Evolutionary conservation across 2,797 vertebrate species (phyloP).

Genomic region (Poeciliopsis infans): DNA sequence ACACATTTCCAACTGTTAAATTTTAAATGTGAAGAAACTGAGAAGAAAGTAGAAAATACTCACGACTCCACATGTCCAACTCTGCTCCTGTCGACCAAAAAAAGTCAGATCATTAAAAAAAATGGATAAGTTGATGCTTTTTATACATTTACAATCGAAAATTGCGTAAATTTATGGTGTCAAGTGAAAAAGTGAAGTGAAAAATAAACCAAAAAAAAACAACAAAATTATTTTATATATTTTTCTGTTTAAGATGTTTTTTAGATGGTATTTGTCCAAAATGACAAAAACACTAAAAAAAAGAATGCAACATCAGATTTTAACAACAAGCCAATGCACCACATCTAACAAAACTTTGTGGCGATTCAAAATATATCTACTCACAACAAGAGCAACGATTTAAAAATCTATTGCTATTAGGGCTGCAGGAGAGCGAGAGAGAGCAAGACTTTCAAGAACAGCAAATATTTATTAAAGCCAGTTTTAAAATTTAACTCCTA

Average conservation of each 20-base stretch:
- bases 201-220: not conserved
- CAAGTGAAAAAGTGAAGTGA: not conserved
- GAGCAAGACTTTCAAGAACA: no score
- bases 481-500: no score
- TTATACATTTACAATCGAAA: not conserved
- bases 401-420: no score
- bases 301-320: not conserved
- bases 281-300: not conserved
- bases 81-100: slow-evolving; percentile 28
- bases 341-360: not conserved
- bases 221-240: not conserved
- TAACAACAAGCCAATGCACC: not conserved
- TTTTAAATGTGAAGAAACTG: not conserved
- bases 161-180: not conserved
- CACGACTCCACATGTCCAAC: slow-evolving; percentile 38
- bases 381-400: no score
- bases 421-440: no score
- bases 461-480: no score
- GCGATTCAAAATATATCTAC: no score
- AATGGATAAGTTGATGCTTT: not conserved
- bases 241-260: not conserved
- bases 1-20: not conserved
- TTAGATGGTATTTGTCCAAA: not conserved
- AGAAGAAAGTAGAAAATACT: slow-evolving; percentile 28
- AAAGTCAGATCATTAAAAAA: not conserved